Evolutionary conservation across 1,140 invertebrate genomes (phyloP), one percentile per base, ranked within the genome.

Genomic region (Cyclina sinensis): DNA sequence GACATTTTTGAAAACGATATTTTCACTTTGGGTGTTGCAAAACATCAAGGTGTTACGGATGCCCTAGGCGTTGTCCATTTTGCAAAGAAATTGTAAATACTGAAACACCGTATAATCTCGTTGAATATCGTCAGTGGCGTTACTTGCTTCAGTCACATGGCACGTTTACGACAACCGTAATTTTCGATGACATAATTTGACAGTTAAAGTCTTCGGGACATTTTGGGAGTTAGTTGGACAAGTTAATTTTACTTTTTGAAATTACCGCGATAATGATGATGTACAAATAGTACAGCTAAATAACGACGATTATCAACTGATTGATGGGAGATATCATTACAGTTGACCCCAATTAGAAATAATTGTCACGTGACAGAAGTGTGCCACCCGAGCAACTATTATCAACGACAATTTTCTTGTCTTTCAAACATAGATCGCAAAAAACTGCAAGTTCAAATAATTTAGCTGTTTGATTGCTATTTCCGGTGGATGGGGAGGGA

Each of bases 171-270:
- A 81, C 57, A 65, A 18, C 79, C n/a, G 11, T 65, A 81, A 81
- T 81, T 81, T 62, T 65, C 73, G 51, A 81, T 81, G 79, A 62
- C 57, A 54, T 81, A 81, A 81, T 81, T 65, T 81, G 59, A 81
- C 59, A 81, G 79, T 78, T 78, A 32, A 16, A 24, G 54, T 51
- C 37, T 65, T 65, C 30, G n/a, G 78, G 78, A 37, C 18, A 62
- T 80, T 80, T 59, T 51, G 12, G 51, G n/a, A 24, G 59, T 16
- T 39, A 39, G 54, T 57, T 43, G 39, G 57, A 81, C 79, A 81
- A 62, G 79, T 81, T 37, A 81, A 81, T 62, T 65, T 81, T 39
- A 62, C n/a, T 65, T 81, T 37, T 62, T 24, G 59, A 65, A 59
- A 81, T 30, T 39, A 32, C 35, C 14, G 12, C 21, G 35, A 81